A percentile compares a stretch with the other conserved stretches of the same genome.
phyloP scores from a whole-genome alignment of 2,888 invertebrate species.

The Willowsia nigromaculata region DNA sequence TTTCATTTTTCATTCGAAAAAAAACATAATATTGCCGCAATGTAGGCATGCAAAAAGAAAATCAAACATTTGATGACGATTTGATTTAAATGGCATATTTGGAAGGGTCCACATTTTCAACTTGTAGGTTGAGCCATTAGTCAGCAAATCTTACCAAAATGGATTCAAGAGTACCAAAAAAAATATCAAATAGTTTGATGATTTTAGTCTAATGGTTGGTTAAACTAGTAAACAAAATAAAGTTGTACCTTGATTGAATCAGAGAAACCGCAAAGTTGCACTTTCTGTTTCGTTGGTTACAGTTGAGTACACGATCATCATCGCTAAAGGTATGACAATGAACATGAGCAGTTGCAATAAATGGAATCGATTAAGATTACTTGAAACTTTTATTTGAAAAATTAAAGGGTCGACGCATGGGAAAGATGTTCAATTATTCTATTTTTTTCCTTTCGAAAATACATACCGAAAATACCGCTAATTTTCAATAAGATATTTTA shows the following conservation, averaged over 20 bases:
- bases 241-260: too few species aligned
- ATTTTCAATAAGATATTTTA: too few species aligned
- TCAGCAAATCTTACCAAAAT: background rate
- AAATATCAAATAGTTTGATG: too few species aligned
- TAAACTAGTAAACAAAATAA: too few species aligned
- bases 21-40: background rate
- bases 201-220: background rate
- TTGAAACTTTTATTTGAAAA: too few species aligned
- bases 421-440: too few species aligned
- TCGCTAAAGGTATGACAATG: background rate
- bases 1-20: background rate
- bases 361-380: too few species aligned
- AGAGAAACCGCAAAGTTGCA: background rate
- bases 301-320: background rate
- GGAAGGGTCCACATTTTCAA: constrained; percentile 19
- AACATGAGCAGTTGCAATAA: background rate
- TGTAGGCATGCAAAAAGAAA: constrained; percentile 1
- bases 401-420: too few species aligned
- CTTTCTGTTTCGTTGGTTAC: constrained; percentile 36
- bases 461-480: too few species aligned
- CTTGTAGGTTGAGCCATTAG: background rate
- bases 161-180: background rate
- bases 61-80: background rate
- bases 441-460: too few species aligned
- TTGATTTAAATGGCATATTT: background rate